Conservation (phyloP, 23 tunicate species). For the Diplosoma virens region DNA sequence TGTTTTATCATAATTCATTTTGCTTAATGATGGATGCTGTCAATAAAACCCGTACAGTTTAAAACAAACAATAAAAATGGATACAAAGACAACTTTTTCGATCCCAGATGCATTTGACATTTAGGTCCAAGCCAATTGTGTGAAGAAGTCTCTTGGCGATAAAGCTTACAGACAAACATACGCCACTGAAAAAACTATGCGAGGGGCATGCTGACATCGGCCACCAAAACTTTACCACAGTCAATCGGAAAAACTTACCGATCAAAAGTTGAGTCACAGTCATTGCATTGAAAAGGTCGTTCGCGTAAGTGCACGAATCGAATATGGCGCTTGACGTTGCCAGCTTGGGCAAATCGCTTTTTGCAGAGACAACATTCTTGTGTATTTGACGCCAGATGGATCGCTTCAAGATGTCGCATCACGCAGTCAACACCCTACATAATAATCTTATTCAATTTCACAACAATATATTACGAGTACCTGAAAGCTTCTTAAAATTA, state of each 20-base stretch:
- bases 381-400: conserved; percentile 69
- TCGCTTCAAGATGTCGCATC: conserved; percentile 74
- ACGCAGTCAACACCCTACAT: conserved; percentile 65
- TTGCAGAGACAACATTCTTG: conserved; percentile 82
- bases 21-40: too few species aligned
- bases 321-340: conserved; percentile 91
- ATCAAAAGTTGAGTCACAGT: conserved; percentile 81
- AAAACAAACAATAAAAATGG: too few species aligned
- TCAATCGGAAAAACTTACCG: conserved; percentile 64
- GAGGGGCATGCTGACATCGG: too few species aligned
- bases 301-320: conserved; percentile 88
- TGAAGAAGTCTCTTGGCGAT: too few species aligned
- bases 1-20: too few species aligned
- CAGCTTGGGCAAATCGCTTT: conserved; percentile 91
- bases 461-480: not conserved
- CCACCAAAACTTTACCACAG: too few species aligned
- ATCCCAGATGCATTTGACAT: too few species aligned
- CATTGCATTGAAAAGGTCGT: conserved; percentile 81
- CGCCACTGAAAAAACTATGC: too few species aligned
- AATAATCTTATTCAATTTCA: not conserved
- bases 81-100: too few species aligned
- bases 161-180: too few species aligned
- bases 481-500: not conserved
- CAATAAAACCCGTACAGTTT: too few species aligned
- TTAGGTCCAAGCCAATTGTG: too few species aligned